Conservation (phyloP, 2,113 vertebrate genomes). For the Hippolais icterina region DNA sequence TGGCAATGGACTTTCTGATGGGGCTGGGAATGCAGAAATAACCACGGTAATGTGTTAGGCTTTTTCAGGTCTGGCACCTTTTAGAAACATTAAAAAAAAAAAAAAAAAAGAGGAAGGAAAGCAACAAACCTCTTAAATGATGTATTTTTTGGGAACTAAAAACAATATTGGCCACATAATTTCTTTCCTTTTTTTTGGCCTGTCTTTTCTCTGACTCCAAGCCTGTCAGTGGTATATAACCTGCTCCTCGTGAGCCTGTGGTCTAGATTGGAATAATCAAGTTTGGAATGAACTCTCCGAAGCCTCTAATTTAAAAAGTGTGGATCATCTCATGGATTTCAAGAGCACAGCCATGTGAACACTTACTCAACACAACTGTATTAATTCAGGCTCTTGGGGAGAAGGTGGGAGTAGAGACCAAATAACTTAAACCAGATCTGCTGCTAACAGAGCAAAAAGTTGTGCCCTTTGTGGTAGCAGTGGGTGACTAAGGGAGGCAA, state of each 20-base stretch:
- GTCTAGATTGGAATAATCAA: background rate
- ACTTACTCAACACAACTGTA: background rate
- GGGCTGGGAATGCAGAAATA: background rate
- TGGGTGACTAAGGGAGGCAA: background rate
- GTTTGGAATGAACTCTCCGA: background rate
- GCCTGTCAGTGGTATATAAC: background rate
- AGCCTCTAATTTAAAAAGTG: background rate
- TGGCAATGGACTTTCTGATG: background rate
- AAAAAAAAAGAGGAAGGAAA: background rate
- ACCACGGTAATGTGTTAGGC: background rate
- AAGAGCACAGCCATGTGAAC: background rate
- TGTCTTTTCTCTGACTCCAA: background rate
- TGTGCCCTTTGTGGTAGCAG: background rate
- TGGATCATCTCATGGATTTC: background rate
- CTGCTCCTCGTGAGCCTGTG: background rate
- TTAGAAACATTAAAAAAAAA: background rate
- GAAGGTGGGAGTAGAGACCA: background rate
- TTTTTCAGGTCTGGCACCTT: background rate
- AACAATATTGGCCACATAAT: background rate
- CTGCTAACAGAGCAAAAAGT: background rate
- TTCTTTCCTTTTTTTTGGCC: background rate
- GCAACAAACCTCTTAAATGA: background rate
- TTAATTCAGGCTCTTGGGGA: background rate
- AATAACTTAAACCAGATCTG: background rate
- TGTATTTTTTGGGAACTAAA: background rate